A percentile compares a stretch with the other conserved stretches of the same genome.
These are phyloP conservation scores for Gephyroberyx darwinii DNA, from an alignment of 2,797 vertebrate genomes.

Conservation along the genomic window DNA sequence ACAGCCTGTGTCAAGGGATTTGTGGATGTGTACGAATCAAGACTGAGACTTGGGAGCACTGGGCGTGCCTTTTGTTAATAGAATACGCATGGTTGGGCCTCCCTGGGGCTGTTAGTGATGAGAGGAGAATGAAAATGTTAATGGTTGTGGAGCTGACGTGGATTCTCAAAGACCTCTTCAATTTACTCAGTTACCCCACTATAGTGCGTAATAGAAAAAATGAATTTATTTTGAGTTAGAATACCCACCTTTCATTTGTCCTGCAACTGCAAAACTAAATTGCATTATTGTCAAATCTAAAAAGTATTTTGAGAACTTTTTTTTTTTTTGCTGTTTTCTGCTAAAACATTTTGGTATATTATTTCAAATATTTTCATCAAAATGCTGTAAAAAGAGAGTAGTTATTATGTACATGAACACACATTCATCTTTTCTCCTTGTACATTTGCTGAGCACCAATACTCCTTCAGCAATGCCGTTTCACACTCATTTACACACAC, in stretches of 20 bases:
- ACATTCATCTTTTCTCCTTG: not conserved
- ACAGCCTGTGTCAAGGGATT: conserved; percentile 79
- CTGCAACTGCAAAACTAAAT: conserved; percentile 22
- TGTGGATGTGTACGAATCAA: conserved; percentile 79
- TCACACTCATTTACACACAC: conserved; percentile 57
- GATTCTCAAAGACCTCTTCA: conserved; percentile 66
- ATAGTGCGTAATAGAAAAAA: conserved; percentile 35
- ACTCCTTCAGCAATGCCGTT: conserved; percentile 45
- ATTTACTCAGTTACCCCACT: conserved; percentile 51
- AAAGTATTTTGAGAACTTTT: not conserved
- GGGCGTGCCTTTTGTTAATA: conserved; percentile 83
- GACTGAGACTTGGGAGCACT: conserved; percentile 76
- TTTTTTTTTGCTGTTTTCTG: not conserved
- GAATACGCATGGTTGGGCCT: conserved; percentile 76
- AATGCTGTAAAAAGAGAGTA: not conserved
- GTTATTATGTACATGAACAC: not conserved
- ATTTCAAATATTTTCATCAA: conserved; percentile 6
- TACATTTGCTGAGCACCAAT: conserved; percentile 27
- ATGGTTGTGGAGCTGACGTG: conserved; percentile 71
- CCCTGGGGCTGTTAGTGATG: conserved; percentile 77
- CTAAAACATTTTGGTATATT: not conserved
- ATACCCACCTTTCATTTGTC: conserved; percentile 28
- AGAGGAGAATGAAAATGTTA: conserved; percentile 81
- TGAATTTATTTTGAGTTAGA: conserved; percentile 33
- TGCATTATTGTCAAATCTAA: conserved; percentile 1